Conservation (phyloP, 2,888 invertebrate species). For the Panzeria rudis region DNA sequence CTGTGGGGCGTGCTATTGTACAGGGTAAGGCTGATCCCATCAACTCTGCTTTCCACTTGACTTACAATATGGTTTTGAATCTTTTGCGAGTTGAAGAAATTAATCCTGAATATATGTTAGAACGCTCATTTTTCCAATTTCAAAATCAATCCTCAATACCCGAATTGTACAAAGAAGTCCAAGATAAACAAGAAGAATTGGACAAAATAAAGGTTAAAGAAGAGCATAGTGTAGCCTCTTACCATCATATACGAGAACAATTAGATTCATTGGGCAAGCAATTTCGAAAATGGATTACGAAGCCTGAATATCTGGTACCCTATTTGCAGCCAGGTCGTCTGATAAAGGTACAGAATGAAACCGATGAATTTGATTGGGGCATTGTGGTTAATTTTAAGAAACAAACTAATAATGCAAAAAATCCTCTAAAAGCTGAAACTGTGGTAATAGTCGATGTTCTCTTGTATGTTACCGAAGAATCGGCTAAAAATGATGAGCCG, state of each 20-base stretch:
- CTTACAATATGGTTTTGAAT: conserved; percentile 99
- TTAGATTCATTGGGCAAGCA: conserved; percentile 89
- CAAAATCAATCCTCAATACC: conserved; percentile 99
- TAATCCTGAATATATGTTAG: conserved; percentile 99
- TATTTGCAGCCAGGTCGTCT: conserved; percentile 97
- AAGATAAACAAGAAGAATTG: conserved; percentile 87
- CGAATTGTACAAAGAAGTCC: conserved; percentile 89
- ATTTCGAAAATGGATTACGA: conserved; percentile 91
- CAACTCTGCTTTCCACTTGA: conserved; percentile 99
- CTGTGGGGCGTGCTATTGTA: conserved; percentile 89
- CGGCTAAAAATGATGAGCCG: conserved; percentile 86
- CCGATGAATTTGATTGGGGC: conserved; percentile 97
- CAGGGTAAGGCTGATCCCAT: conserved; percentile 98
- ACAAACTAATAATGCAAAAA: conserved; percentile 84
- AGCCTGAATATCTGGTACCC: conserved; percentile 94
- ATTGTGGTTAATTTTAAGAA: conserved; percentile 96
- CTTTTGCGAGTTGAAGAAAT: conserved; percentile 98
- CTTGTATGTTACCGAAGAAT: conserved; percentile 90
- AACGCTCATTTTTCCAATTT: conserved; percentile 99
- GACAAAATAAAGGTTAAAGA: conserved; percentile 87
- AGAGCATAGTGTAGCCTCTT: conserved; percentile 91
- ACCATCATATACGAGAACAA: conserved; percentile 93
- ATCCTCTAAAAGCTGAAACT: conserved; percentile 84
- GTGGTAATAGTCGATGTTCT: conserved; percentile 91
- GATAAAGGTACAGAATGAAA: conserved; percentile 94